Evolutionary conservation across 1,140 invertebrate species (phyloP), one percentile per base, ranked within the genome.

Genomic region (Scaptomyza graminum): DNA sequence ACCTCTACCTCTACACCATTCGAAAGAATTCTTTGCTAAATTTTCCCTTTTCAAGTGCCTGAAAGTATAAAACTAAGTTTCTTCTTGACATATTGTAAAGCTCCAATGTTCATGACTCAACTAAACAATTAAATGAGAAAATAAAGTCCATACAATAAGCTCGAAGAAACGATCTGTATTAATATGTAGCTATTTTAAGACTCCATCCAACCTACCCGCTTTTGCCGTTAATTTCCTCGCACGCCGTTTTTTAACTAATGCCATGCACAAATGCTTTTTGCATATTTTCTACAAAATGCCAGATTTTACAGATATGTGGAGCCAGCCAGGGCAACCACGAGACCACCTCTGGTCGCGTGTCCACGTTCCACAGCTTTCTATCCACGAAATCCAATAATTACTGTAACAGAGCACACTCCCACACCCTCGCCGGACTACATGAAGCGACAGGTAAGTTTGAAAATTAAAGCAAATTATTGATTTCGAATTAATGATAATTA

Each of bases 371-470:
- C 92, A 7, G 75, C 65, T 0, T 93, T 92, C 51, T 92, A 92
- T 62, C 92, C 93, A 1, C 93, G 95, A 43, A 98, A 98, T 93
- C 98, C 98, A 0, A 98, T 99, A 56, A 99, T 99, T 47, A 99
- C 97, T 1, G 97, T 99, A 0, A 99, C 98, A 1, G 97, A 98
- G 90, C 97, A 99, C 88, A 98, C 97, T 0, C 97, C 97, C 0
- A 95, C 96, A 7, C 96, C 96, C 8, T 97, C 96, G 1, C 96
- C 96, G 1, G 96, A 97, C 83, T 97, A 95, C 79, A 93, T 96
- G 76, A 94, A 94, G 52, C 93, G 95, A 92, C 95, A 96, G 93
- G 96, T 97, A 12, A 54, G 44, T 7, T n/a, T 3, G 6, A 7
- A 18, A 34, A 1, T n/a, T 2, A 12, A 8, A 8, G 13, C 7